A percentile compares a stretch with the other conserved stretches of the same genome.
phyloP scores from a whole-genome alignment of 2,888 invertebrate species.

The Agriopis marginaria region DNA sequence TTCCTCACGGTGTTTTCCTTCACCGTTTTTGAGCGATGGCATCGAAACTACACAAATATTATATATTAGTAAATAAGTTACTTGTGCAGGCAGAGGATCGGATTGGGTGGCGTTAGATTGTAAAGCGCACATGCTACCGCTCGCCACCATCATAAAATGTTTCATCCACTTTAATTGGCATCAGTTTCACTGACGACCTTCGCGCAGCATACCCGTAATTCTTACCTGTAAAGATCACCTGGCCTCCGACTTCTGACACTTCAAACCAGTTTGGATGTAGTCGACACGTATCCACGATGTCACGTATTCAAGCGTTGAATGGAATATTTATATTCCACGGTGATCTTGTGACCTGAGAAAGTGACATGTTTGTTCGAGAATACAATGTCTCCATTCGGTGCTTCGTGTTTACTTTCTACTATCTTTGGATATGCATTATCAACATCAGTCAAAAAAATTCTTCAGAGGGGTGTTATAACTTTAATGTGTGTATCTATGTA shows the following conservation, averaged over 20 bases:
- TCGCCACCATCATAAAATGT: neutral
- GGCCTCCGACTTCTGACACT: conserved; percentile 36
- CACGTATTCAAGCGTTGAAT: too few species aligned
- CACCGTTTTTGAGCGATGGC: too few species aligned
- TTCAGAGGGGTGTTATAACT: too few species aligned
- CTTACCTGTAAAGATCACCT: conserved; percentile 30
- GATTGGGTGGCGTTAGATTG: too few species aligned
- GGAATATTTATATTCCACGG: neutral
- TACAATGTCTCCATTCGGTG: conserved; percentile 10
- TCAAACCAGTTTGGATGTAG: conserved; percentile 22
- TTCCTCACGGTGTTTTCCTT: too few species aligned
- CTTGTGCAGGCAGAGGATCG: too few species aligned
- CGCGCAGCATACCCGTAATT: conserved; percentile 8
- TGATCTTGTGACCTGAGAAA: conserved; percentile 19
- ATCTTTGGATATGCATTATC: too few species aligned
- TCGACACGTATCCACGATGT: neutral
- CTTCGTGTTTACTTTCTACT: conserved; percentile 4
- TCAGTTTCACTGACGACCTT: conserved; percentile 20
- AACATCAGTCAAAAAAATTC: too few species aligned
- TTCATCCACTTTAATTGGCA: neutral
- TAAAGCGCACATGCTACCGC: too few species aligned
- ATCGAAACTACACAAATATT: too few species aligned
- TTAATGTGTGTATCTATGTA: too few species aligned
- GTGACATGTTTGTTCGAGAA: conserved; percentile 4
- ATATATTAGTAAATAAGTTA: too few species aligned